Percentiles rank a stretch among this genome's conserved stretches.
These are phyloP conservation scores for Hymenochirus boettgeri DNA, from an alignment of 2,113 vertebrate genomes.

Conservation along the genomic window DNA sequence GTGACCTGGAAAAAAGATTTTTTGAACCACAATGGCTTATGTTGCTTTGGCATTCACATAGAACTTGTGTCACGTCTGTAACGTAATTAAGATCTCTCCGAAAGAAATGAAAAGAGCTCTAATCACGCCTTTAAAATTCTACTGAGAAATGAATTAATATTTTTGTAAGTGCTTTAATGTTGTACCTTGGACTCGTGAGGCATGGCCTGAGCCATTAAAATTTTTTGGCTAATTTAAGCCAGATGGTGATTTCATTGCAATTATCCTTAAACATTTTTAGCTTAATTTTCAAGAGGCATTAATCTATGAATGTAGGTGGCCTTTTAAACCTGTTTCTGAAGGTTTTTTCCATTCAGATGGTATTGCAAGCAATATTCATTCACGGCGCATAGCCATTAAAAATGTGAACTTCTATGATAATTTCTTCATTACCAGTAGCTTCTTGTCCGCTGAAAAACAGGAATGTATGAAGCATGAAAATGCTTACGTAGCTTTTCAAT, in stretches of 20 bases:
- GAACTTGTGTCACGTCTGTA: constrained; percentile 26
- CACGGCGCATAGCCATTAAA: constrained; percentile 26
- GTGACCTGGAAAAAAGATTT: neutral
- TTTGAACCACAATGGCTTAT: constrained; percentile 7
- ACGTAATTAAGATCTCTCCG: constrained; percentile 30
- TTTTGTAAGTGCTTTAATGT: constrained; percentile 36
- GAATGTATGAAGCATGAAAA: constrained; percentile 33
- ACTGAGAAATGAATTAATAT: constrained; percentile 35
- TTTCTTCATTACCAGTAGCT: constrained; percentile 36
- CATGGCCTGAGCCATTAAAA: constrained; percentile 36
- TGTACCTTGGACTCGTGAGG: constrained; percentile 31
- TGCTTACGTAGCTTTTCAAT: constrained; percentile 27
- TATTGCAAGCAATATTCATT: constrained; percentile 15
- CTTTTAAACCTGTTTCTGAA: constrained; percentile 26
- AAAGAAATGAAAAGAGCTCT: constrained; percentile 36
- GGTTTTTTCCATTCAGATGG: constrained; percentile 20
- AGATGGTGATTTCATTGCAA: constrained; percentile 37
- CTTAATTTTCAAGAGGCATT: constrained; percentile 31
- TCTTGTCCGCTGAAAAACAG: constrained; percentile 25
- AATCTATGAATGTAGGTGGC: constrained; percentile 33
- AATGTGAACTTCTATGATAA: constrained; percentile 33
- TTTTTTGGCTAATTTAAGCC: constrained; percentile 40
- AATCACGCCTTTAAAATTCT: constrained; percentile 36
- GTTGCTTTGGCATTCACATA: constrained; percentile 19
- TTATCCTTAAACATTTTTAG: constrained; percentile 41